phyloP scores from a whole-genome alignment of 2,888 invertebrate species.

The Mongoloraphidia duomilia region DNA sequence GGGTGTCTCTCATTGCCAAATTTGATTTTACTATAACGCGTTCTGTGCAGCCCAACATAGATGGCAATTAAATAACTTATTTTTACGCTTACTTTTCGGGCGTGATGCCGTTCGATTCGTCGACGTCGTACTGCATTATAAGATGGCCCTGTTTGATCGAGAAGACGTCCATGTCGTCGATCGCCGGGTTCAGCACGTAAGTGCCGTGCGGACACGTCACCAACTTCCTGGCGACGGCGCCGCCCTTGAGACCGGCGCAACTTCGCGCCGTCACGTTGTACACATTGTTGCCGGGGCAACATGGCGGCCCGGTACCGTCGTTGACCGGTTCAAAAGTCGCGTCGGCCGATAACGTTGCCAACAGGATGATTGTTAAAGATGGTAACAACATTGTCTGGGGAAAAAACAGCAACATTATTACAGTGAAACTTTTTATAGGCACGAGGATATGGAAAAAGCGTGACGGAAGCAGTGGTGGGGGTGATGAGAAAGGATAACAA shows the following conservation, averaged over 20 bases:
- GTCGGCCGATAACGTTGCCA: conserved; percentile 24
- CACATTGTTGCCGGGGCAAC: conserved; percentile 21
- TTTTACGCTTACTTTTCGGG: too few relatives aligned
- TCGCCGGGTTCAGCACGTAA: conserved; percentile 19
- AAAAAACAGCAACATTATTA: too few relatives aligned
- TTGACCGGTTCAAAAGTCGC: conserved; percentile 19
- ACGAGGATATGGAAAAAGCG: too few relatives aligned
- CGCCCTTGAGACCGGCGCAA: conserved; percentile 18
- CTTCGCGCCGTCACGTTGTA: conserved; percentile 16
- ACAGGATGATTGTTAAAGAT: conserved; percentile 14
- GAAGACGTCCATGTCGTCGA: conserved; percentile 9
- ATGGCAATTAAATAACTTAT: too few relatives aligned
- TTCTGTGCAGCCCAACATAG: too few relatives aligned
- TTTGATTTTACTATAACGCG: too few relatives aligned
- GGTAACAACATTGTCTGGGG: too few relatives aligned
- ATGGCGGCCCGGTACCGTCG: conserved; percentile 29
- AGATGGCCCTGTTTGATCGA: conserved; percentile 3
- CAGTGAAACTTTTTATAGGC: too few relatives aligned
- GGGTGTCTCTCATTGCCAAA: too few relatives aligned
- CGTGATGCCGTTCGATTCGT: too few relatives aligned
- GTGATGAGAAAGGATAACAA: too few relatives aligned
- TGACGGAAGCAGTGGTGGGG: too few relatives aligned
- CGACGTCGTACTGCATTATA: neutral
- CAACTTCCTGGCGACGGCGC: conserved; percentile 17
- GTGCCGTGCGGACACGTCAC: conserved; percentile 17